A percentile compares a stretch with the other conserved stretches of the same genome.
Evolutionary conservation across 2,113 vertebrate genomes (phyloP).

Genomic region (Columbina picui): DNA sequence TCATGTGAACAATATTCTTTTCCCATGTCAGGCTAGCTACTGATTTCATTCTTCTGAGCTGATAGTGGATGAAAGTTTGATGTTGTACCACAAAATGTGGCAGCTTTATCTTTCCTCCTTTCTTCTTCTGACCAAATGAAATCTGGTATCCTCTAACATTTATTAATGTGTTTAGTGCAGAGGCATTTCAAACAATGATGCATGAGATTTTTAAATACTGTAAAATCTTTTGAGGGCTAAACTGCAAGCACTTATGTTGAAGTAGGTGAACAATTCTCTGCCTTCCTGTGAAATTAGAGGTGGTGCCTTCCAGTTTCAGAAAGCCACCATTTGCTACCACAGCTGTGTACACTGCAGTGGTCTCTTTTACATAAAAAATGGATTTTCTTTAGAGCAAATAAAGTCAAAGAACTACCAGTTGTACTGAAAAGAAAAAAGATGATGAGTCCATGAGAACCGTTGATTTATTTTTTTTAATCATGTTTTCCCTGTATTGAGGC

Average conservation of each 20-base stretch:
- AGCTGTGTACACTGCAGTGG: background rate
- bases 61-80: background rate
- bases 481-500: background rate
- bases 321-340: background rate
- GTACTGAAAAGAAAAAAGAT: background rate
- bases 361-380: background rate
- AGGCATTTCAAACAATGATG: background rate
- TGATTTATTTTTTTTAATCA: background rate
- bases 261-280: background rate
- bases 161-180: background rate
- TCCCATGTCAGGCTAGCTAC: background rate
- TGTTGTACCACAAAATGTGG: background rate
- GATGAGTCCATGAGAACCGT: background rate
- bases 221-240: background rate
- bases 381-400: background rate
- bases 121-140: background rate
- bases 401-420: background rate
- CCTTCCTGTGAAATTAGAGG: background rate
- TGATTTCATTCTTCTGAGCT: background rate
- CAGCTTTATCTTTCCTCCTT: background rate
- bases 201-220: background rate
- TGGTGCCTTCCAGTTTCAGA: background rate
- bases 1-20: background rate
- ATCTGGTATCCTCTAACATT: background rate
- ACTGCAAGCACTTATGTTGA: background rate